phyloP scores from a whole-genome alignment of 1,140 invertebrate genomes.

The Caenorhabditis brenneri region DNA sequence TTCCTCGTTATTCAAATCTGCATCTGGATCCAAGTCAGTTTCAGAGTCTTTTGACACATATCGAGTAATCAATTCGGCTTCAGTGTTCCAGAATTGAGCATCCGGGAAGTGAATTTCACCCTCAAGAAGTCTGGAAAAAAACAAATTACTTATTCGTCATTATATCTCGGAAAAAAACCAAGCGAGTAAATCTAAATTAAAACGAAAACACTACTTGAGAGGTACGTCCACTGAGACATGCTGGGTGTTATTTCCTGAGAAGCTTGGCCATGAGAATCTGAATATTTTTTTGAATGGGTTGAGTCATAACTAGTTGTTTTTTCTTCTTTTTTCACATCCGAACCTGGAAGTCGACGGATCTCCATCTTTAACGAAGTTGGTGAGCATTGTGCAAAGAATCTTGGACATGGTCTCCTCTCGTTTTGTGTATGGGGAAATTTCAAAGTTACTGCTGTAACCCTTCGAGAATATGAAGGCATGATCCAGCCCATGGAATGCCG shows the following conservation, averaged over 20 bases:
- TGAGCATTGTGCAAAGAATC: slow-evolving; percentile 66
- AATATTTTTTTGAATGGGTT: slow-evolving; percentile 59
- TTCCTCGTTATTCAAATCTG: slow-evolving; percentile 59
- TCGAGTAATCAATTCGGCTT: slow-evolving; percentile 56
- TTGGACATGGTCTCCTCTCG: slow-evolving; percentile 65
- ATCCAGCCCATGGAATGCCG: slow-evolving; percentile 69
- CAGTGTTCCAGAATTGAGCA: slow-evolving; percentile 68
- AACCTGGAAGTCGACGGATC: slow-evolving; percentile 68
- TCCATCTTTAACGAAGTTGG: slow-evolving; percentile 66
- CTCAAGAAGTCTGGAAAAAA: slow-evolving; percentile 61
- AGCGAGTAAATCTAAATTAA: neutral
- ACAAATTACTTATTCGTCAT: slow-evolving; percentile 25
- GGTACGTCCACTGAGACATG: slow-evolving; percentile 67
- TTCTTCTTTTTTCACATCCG: neutral
- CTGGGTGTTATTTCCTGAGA: slow-evolving; percentile 22
- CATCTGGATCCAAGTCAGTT: slow-evolving; percentile 43
- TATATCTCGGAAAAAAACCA: neutral
- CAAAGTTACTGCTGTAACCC: slow-evolving; percentile 68
- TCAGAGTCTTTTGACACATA: slow-evolving; percentile 52
- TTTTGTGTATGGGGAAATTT: slow-evolving; percentile 63
- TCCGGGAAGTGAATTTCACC: slow-evolving; percentile 66
- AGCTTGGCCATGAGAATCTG: slow-evolving; percentile 45
- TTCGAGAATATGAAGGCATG: slow-evolving; percentile 69
- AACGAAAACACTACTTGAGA: slow-evolving; percentile 59
- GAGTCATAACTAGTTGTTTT: slow-evolving; percentile 47